Conservation (phyloP, 2,888 invertebrate species). For the Cantharis lateralis region DNA sequence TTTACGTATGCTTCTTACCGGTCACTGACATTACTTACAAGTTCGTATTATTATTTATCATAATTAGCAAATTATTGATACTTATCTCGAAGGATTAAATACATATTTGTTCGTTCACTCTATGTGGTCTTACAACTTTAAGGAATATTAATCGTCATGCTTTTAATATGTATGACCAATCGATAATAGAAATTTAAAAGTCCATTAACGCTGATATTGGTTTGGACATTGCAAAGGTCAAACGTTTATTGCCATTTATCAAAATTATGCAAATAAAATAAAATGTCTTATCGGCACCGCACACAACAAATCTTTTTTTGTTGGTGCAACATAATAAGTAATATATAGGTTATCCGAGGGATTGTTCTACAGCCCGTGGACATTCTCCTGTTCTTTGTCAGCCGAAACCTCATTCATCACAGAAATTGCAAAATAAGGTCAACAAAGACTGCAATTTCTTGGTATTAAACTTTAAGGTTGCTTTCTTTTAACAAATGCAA, state of each 20-base stretch:
- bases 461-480: neutral
- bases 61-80: slow-evolving; percentile 2
- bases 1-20: slow-evolving; percentile 12
- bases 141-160: neutral
- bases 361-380: neutral
- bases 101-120: neutral
- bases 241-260: neutral
- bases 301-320: too few species aligned
- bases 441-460: neutral
- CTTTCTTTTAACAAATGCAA: neutral
- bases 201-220: neutral
- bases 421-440: neutral
- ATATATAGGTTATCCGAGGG: neutral
- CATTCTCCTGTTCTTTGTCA: neutral
- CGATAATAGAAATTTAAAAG: neutral
- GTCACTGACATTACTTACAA: slow-evolving; percentile 18
- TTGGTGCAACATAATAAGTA: neutral
- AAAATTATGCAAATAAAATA: neutral
- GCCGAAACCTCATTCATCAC: neutral
- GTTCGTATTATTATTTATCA: slow-evolving; percentile 1
- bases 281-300: neutral
- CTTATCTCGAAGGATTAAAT: slow-evolving; percentile 1
- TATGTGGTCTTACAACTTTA: neutral
- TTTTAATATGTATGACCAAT: neutral
- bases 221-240: neutral